Percentiles rank a stretch among this genome's conserved stretches.
Evolutionary conservation across 2,113 vertebrate genomes (phyloP).

Genomic region (Anhinga anhinga): DNA sequence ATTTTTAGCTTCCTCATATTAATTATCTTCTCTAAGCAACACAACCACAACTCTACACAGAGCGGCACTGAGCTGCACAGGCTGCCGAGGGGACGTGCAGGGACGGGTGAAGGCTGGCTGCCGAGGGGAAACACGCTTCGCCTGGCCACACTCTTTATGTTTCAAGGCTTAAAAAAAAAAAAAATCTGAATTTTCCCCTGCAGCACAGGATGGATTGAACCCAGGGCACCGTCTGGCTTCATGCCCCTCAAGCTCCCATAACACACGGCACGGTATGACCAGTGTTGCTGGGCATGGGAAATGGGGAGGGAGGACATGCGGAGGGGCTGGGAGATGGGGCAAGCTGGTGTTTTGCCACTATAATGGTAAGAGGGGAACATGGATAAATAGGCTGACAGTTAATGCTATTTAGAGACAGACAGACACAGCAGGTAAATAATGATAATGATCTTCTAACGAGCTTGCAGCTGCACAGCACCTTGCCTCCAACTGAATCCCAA

Average conservation of each 20-base stretch:
- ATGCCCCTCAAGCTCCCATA: fast-evolving
- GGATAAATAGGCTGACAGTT: conserved; percentile 21
- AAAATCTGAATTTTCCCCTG: background rate
- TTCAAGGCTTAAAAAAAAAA: background rate
- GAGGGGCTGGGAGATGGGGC: background rate
- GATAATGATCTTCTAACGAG: conserved; percentile 61
- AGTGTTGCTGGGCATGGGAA: background rate
- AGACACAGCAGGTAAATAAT: conserved; percentile 62
- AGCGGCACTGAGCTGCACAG: background rate
- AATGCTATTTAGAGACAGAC: conserved; percentile 18
- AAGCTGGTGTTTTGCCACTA: background rate
- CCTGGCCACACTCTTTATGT: background rate
- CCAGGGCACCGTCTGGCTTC: background rate
- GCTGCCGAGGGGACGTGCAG: background rate
- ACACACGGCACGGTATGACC: background rate
- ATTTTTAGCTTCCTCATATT: conserved; percentile 32
- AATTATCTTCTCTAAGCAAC: conserved; percentile 29
- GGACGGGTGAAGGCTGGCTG: background rate
- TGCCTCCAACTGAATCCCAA: background rate
- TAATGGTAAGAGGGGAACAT: background rate
- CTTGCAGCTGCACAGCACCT: conserved; percentile 38
- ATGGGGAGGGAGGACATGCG: background rate
- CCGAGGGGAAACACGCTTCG: background rate
- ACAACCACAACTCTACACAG: background rate
- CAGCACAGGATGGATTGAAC: background rate